Evolutionary conservation across 2,113 vertebrate genomes (phyloP).

Genomic region (Sturnus vulgaris): DNA sequence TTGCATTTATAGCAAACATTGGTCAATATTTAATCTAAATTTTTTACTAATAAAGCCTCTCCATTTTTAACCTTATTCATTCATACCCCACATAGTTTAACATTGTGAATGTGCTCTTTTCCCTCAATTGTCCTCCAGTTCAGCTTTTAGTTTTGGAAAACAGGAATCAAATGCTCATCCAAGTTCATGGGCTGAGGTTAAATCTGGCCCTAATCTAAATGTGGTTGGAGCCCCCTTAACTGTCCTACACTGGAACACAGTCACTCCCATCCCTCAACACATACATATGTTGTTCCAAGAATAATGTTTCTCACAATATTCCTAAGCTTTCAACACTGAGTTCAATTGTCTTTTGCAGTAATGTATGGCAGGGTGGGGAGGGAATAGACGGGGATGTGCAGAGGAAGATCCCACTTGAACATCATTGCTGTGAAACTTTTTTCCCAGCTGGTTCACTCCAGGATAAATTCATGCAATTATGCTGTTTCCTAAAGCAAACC

Average conservation of each 20-base stretch:
- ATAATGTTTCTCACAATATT: constrained; percentile 25
- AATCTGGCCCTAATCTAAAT: constrained; percentile 38
- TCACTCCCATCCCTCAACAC: not conserved
- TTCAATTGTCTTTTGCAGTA: not conserved
- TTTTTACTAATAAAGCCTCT: not conserved
- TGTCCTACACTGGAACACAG: not conserved
- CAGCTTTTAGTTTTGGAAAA: constrained; percentile 1
- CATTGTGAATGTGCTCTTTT: not conserved
- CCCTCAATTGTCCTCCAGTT: not conserved
- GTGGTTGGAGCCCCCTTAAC: not conserved
- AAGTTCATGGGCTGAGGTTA: not conserved
- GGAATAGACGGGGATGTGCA: not conserved
- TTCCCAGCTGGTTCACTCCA: not conserved
- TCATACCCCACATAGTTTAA: not conserved
- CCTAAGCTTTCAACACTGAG: not conserved
- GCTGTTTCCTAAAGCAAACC: not conserved
- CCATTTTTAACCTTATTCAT: not conserved
- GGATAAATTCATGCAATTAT: not conserved
- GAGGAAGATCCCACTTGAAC: not conserved
- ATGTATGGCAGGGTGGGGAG: rapidly evolving
- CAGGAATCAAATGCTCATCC: not conserved
- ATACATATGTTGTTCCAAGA: not conserved
- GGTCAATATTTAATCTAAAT: not conserved
- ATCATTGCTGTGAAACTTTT: not conserved
- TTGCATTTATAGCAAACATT: not conserved